phyloP scores from a whole-genome alignment of 2,888 invertebrate species.

The Nasonovia ribisnigri region DNA sequence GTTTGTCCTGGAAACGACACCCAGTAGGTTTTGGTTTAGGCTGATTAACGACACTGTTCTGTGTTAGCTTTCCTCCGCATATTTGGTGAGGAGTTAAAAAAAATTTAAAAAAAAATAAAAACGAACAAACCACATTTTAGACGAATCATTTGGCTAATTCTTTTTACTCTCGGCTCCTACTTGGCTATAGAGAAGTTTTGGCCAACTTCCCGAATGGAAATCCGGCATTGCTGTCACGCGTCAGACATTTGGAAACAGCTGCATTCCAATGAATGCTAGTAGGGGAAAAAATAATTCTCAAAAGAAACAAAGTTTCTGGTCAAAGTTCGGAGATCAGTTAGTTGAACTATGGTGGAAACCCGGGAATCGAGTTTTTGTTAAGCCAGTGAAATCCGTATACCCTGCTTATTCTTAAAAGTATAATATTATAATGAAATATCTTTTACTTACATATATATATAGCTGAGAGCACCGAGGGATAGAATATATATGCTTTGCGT shows the following conservation, averaged over 20 bases:
- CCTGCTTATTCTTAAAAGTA: conserved; percentile 20
- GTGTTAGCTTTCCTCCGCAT: conserved; percentile 43
- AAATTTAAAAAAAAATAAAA: neutral
- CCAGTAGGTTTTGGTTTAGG: conserved; percentile 61
- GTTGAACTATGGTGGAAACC: conserved; percentile 16
- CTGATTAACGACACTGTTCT: conserved; percentile 59
- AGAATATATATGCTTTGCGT: neutral
- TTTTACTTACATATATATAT: conserved; percentile 18
- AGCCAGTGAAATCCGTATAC: conserved; percentile 3
- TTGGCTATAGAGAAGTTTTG: conserved; percentile 36
- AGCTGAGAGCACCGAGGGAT: neutral
- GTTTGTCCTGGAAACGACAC: conserved; percentile 63
- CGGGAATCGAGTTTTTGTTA: conserved; percentile 31
- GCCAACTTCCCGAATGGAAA: conserved; percentile 60
- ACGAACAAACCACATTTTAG: conserved; percentile 31
- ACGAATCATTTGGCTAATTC: conserved; percentile 59
- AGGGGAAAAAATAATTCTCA: conserved; percentile 36
- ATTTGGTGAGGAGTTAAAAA: conserved; percentile 27
- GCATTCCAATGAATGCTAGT: conserved; percentile 42
- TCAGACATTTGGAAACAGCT: conserved; percentile 61
- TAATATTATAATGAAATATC: conserved; percentile 56
- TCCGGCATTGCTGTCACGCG: conserved; percentile 60
- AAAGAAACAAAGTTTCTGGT: conserved; percentile 55
- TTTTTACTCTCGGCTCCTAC: conserved; percentile 7
- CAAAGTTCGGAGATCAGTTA: conserved; percentile 55